Conservation (phyloP, 2,113 vertebrate species). For the Hyperopisus bebe region DNA sequence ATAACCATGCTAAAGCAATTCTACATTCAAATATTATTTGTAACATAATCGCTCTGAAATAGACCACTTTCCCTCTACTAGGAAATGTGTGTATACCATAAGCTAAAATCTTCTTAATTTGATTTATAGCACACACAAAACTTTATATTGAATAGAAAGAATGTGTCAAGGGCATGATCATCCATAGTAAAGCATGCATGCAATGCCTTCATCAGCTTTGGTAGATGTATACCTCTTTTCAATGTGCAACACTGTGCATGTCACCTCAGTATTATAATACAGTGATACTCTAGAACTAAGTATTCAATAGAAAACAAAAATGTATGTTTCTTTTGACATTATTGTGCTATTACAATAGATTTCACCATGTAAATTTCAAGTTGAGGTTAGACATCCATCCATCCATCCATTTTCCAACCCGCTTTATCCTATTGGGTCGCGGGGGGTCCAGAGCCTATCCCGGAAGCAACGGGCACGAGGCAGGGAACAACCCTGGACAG, state of each 20-base stretch:
- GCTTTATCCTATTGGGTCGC: too few species aligned
- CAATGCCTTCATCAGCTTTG: neutral
- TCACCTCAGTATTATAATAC: neutral
- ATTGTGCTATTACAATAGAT: neutral
- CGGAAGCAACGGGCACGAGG: too few species aligned
- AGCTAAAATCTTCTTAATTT: neutral
- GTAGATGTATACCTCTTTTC: neutral
- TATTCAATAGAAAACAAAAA: neutral
- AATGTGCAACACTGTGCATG: neutral
- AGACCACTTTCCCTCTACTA: neutral
- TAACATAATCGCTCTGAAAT: neutral
- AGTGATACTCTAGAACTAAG: neutral
- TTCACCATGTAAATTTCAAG: neutral
- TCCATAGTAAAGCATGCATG: neutral
- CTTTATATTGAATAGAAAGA: neutral
- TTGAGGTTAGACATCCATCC: neutral
- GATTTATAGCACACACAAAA: neutral
- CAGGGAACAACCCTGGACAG: too few species aligned
- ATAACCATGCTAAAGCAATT: neutral
- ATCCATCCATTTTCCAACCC: too few species aligned
- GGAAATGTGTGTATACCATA: neutral
- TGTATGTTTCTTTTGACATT: neutral
- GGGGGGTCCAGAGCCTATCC: too few species aligned
- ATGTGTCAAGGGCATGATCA: neutral
- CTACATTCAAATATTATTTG: neutral